Evolutionary conservation across 2,888 invertebrate genomes (phyloP), one percentile per base, ranked within the genome.

Genomic region (Acleris cristana): DNA sequence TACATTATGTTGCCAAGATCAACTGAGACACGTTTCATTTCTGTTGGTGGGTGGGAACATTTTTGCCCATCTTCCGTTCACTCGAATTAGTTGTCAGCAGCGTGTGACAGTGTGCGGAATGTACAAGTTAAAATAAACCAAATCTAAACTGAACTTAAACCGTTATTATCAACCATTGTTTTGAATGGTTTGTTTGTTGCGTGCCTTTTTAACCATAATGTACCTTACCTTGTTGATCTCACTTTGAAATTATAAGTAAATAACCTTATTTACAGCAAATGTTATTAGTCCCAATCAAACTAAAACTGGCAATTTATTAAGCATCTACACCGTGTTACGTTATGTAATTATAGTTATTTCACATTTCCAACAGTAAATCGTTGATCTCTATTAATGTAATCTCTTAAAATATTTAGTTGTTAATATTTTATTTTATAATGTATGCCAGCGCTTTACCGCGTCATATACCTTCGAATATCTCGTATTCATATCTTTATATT

Each of bases 151-250:
- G 52, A 52, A n/a, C 30, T 18, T 57, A 16, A 48, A 34, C 48
- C 52, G 44, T 61, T 57, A 64, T 60, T 70, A 69, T 76, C 74
- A 74, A 79, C 81, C 79, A 80, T 81, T 82, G 72, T 75, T 77
- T 82, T 78, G 72, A 67, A 81, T 80, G 76, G 76, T 80, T 81
- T 77, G 71, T 78, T 82, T 84, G 77, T 79, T 80, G 72, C 71
- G 84, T 86, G 85, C 84, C 84, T 86, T 84, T 82, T 79, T 73
- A 69, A 76, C 72, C 76, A 80, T 79, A 65, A 69, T 59, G 63
- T 72, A 77, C 70, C 64, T 79, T 75, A 54, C 23, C 59, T 58
- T 23, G 10, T 79, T 77, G 77, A 82, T 81, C 73, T 30, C 60
- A 70, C 66, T 72, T 76, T 73, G 74, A 60, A 45, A n/a, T 16